These are phyloP conservation scores for Sceloporus tristichus DNA, from an alignment of 2,113 vertebrate genomes.

Conservation along the genomic window DNA sequence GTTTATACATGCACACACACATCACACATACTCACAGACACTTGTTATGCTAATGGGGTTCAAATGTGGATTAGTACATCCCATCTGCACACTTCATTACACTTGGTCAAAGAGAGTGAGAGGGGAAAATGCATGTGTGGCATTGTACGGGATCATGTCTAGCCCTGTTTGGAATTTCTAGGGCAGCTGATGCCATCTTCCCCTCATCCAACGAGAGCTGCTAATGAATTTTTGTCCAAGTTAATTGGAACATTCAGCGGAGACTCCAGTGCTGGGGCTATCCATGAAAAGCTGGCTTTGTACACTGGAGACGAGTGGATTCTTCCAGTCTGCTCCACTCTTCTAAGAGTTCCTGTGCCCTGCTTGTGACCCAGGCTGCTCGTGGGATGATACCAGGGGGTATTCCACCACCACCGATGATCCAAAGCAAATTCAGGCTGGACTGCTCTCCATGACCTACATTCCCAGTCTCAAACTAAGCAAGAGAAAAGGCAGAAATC, in stretches of 20 bases:
- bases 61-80: conserved; percentile 78
- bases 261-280: conserved; percentile 61
- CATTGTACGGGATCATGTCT: conserved; percentile 85
- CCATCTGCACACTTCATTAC: conserved; percentile 89
- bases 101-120: conserved; percentile 85
- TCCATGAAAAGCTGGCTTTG: conserved; percentile 89
- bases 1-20: conserved; percentile 62
- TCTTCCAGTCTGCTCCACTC: conserved; percentile 63
- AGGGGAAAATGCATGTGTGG: conserved; percentile 77
- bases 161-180: conserved; percentile 80
- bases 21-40: conserved; percentile 34
- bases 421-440: conserved; percentile 29
- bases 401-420: conserved; percentile 25
- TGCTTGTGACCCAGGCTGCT: conserved; percentile 75
- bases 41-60: conserved; percentile 79
- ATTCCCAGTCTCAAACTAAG: conserved; percentile 1
- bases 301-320: conserved; percentile 73
- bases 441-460: conserved; percentile 24
- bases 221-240: conserved; percentile 91
- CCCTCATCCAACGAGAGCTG: conserved; percentile 61
- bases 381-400: conserved; percentile 13
- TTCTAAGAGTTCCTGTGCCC: conserved; percentile 78
- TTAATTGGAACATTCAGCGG: conserved; percentile 84
- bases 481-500: neutral
- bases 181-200: conserved; percentile 82